Percentiles rank a stretch among this genome's conserved stretches.
Conservation (phyloP, 2,797 vertebrate species). For the Lepus townsendii region DNA sequence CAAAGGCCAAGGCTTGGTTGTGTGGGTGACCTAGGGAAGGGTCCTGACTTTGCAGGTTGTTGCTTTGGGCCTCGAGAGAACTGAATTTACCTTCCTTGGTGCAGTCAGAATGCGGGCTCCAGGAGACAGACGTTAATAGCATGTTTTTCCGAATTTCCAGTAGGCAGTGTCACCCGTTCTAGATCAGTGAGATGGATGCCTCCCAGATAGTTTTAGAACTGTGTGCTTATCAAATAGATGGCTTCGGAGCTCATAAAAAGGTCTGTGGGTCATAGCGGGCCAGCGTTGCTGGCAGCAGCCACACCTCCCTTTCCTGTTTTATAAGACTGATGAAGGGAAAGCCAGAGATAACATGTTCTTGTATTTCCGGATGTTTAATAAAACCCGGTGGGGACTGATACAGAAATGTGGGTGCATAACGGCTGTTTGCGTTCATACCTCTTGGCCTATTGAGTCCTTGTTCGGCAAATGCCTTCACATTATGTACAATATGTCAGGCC, state of each 20-base stretch:
- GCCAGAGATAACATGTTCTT: not conserved
- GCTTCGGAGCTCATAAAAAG: not conserved
- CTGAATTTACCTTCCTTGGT: slow-evolving; percentile 20
- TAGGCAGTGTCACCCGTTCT: not conserved
- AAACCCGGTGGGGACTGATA: not conserved
- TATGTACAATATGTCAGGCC: not conserved
- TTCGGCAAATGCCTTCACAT: slow-evolving; percentile 26
- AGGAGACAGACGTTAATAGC: not conserved
- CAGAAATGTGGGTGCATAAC: not conserved
- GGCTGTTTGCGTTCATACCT: not conserved
- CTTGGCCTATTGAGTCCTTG: slow-evolving; percentile 10
- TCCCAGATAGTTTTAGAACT: not conserved
- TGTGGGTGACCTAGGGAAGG: not conserved
- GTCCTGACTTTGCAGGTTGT: not conserved
- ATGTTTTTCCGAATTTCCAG: not conserved
- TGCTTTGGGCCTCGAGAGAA: not conserved
- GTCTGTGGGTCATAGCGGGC: not conserved
- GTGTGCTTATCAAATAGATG: not conserved
- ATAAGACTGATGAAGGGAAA: not conserved
- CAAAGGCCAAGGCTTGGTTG: not conserved
- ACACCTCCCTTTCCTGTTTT: not conserved
- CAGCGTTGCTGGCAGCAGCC: not conserved
- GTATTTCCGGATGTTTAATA: not conserved
- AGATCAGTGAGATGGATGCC: not conserved
- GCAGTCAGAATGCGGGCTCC: not conserved